Base-by-base conservation (phyloP, 2,888 invertebrate species). In the Strigamia crassipes region DNA sequence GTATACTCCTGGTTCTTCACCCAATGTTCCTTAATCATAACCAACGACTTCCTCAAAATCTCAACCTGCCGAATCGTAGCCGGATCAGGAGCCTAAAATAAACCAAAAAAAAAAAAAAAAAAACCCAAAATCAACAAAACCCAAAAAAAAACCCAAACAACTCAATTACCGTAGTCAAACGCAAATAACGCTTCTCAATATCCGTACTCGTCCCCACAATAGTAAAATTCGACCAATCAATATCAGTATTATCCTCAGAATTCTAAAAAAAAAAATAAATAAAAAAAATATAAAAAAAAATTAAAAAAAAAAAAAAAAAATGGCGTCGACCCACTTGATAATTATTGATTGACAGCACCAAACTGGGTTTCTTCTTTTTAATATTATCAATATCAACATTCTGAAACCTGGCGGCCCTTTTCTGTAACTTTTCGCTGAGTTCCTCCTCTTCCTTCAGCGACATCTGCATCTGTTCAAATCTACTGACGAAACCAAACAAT, bases 141-240 rank as follows among this genome's bases (percentile, higher is more conserved):
- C n/a, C n/a, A n/a, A n/a, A n/a, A n/a, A n/a, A n/a, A n/a, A n/a
- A n/a, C 79, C 82, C 82, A 9, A 31, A 31, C n/a, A 79, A 78
- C n/a, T 27, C 38, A 21, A 31, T 86, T 86, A 92, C 92, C 83
- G 91, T 89, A 46, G 99, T 99, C 82, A 99, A 91, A 86, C 99
- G 92, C 85, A 99, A 91, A 89, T 97, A 99, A 79, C 94, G 94
- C 88, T 99, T 99, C 89, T 99, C 99, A 86, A 99, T 90, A 87
- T 97, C 95, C 88, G 91, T 92, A 89, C 96, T 97, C 23, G 96
- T 96, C 84, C 99, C 99, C 85, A 97, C 94, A 87, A 99, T 94
- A 88, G 96, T 96, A 89, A 94, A 92, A 87, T 93, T 93, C 85
- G 92, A 92, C 89, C 95, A 92, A 89, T 96, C 96, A 89, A 95